Percentiles rank a stretch among this genome's conserved stretches.
Conservation (phyloP, 2,797 vertebrate genomes). For the Discoglossus pictus region DNA sequence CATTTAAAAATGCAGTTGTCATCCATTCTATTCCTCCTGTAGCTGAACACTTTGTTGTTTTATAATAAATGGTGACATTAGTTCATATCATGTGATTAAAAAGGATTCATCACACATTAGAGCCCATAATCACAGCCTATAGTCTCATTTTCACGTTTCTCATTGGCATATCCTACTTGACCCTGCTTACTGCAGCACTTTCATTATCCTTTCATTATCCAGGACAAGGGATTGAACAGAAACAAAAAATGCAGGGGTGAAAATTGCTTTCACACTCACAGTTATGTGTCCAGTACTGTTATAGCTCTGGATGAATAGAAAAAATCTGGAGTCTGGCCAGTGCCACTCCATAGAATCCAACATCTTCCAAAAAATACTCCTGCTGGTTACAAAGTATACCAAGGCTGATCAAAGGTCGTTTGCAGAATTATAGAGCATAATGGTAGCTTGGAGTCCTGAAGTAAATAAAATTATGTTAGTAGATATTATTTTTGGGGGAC, state of each 20-base stretch:
- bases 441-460: no score
- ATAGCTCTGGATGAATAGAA: conserved; percentile 78
- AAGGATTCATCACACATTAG: conserved; percentile 82
- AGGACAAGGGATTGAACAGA: conserved; percentile 85
- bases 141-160: conserved; percentile 78
- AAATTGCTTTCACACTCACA: conserved; percentile 81
- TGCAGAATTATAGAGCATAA: no score
- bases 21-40: conserved; percentile 75
- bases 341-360: conserved; percentile 67
- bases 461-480: no score
- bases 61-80: conserved; percentile 87
- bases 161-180: conserved; percentile 78
- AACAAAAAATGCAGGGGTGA: conserved; percentile 87
- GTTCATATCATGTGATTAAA: conserved; percentile 85
- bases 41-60: conserved; percentile 77
- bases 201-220: conserved; percentile 86
- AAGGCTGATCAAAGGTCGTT: not conserved
- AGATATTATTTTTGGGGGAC: no score
- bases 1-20: conserved; percentile 82
- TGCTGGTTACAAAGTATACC: conserved; percentile 60
- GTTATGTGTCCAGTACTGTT: conserved; percentile 64
- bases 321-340: conserved; percentile 84
- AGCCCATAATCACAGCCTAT: conserved; percentile 85
- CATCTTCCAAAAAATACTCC: conserved; percentile 59
- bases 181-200: conserved; percentile 91